Base-by-base conservation (phyloP, 2,797 vertebrate species). In the Cossypha caffra region DNA sequence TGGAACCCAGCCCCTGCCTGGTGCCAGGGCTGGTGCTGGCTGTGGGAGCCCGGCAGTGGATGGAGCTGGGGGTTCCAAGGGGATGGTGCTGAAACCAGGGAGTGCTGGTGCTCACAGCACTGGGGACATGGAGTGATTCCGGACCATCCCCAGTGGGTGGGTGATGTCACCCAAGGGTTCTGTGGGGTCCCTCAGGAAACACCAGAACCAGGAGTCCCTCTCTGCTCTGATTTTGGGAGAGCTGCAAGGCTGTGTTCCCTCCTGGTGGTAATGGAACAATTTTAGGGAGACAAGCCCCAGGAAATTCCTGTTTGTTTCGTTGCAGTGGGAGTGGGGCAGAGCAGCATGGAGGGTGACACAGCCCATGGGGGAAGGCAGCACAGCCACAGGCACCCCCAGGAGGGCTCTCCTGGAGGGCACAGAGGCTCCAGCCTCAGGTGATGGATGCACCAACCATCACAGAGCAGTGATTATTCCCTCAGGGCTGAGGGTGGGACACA, bases 111-210 rank as follows among this genome's bases (percentile, higher is more conserved):
- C 29, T 26, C 37, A 4, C 1, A 8, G 64, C 33, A 4, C 23
- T 2, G 8, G 18, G 42, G 38, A 9, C 11, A 8, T 0, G 5
- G 51, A 28, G 11, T 1, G 1, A 2, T 16, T n/a, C 35, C 15
- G 20, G 21, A 12, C 20, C 0, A 0, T 16, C 26, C 33, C 25
- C 42, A 43, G 18, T 19, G 42, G 33, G 24, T 15, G 54, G 40
- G 17, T 26, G 28, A 16, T 25, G 33, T 10, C 77, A 77, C 33
- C 23, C 29, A 23, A 20, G 14, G 16, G 19, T 35, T 74, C 61
- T 28, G 23, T 1, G 29, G 21, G 18, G 29, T 24, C 8, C 21
- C 47, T 42, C 23, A n/a, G 35, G 35, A 50, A 54, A 40, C 1
- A 28, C 6, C 74, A 26, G 28, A 76, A 14, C 19, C 9, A 11